Evolutionary conservation across 1,140 invertebrate genomes (phyloP), one percentile per base, ranked within the genome.

Genomic region (Carposina sasakii): DNA sequence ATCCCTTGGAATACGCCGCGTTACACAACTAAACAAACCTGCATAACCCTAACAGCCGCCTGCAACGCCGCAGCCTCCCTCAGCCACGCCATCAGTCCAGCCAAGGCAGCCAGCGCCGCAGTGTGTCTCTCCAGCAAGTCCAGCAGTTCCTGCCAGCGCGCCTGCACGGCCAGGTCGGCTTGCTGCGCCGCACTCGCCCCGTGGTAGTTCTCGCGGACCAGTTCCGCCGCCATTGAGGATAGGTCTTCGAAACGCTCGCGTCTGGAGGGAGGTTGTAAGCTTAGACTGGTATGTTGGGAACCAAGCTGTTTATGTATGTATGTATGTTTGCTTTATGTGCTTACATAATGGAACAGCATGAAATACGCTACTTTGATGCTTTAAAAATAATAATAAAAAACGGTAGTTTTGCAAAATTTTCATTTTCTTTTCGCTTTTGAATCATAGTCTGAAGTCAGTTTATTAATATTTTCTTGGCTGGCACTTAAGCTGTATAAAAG

Each of bases 171-270:
- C 44, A 92, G 89, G 75, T 98, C 95, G 13, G 95, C 90, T 15
- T 88, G 85, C 47, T 90, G 89, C 2, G 99, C 95, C 6, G 90
- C 89, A 49, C 96, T 96, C 40, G 93, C 90, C 10, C 93, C 93
- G 70, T 98, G 94, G 77, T 98, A 99, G 58, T 95, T 94, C 81
- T 98, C 97, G 30, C 90, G 87, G 1, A 97, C 92, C 30, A 99
- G 85, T 70, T 98, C 96, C 42, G 93, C 91, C 0, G 94, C 94
- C 93, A 98, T 96, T 53, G 92, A 92, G 0, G 92, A 94, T 51
- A 99, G 87, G 76, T 98, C 94, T 60, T 96, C 92, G 76, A 99
- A 98, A 6, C 98, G 89, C 73, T 99, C 97, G 73, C 96, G 94
- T 73, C 97, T 89, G 49, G 31, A 17, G 28, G 34, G 31, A 33